Percentiles rank a stretch among this genome's conserved stretches.
Conservation (phyloP, 92 coral and sea anemone species). For the Heteractis magnifica region DNA sequence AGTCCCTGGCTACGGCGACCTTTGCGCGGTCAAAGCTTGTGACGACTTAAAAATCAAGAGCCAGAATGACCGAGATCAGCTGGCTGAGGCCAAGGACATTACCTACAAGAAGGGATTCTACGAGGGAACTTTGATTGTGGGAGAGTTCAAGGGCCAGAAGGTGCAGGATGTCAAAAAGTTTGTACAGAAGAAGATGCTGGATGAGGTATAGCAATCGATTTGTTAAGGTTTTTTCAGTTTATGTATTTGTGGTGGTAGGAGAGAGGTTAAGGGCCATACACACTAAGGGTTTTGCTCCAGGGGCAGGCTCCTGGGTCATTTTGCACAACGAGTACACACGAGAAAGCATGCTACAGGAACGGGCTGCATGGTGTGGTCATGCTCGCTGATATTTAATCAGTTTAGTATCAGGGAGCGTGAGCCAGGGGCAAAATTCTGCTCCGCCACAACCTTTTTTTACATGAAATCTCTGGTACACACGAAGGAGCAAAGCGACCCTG, state of each 20-base stretch:
- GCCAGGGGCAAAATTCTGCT: no score
- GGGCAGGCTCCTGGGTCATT: no score
- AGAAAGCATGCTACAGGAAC: no score
- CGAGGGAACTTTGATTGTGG: conserved; percentile 90
- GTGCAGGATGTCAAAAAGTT: conserved; percentile 99
- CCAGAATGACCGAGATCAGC: conserved; percentile 91
- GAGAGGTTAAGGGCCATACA: no score
- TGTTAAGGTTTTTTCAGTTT: neutral
- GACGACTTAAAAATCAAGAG: conserved; percentile 94
- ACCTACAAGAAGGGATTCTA: conserved; percentile 98
- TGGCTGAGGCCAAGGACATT: conserved; percentile 87
- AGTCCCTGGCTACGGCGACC: conserved; percentile 91
- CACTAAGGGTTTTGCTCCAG: no score
- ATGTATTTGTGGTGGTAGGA: neutral
- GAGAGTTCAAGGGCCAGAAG: conserved; percentile 81
- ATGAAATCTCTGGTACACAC: no score
- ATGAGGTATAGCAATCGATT: conserved; percentile 51
- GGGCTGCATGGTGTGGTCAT: no score
- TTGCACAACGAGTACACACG: no score
- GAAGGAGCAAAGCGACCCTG: no score
- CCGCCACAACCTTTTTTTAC: no score
- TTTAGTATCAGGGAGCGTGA: no score
- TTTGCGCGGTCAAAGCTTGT: conserved; percentile 92
- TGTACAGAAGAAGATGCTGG: conserved; percentile 82
- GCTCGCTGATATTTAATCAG: no score